phyloP scores from a whole-genome alignment of 64 coral and sea anemone species.

The Acropora tenuis region DNA sequence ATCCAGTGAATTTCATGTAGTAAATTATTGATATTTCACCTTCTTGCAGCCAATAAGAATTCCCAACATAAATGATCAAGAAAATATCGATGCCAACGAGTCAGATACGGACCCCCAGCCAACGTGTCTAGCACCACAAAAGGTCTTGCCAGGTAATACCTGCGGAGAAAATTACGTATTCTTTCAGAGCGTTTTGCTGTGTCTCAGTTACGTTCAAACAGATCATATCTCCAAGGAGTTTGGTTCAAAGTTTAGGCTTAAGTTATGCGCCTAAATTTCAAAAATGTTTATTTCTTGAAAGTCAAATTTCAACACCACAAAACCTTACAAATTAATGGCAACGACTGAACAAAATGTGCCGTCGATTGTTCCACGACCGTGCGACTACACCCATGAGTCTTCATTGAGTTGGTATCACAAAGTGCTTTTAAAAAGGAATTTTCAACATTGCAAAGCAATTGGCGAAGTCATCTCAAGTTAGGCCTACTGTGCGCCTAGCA shows the following conservation, averaged over 20 bases:
- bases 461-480: too few species aligned
- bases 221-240: neutral
- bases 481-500: too few species aligned
- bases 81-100: conserved; percentile 48
- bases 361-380: too few species aligned
- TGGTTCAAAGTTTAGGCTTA: too few species aligned
- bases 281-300: too few species aligned
- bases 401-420: too few species aligned
- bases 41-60: conserved; percentile 63
- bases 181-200: neutral
- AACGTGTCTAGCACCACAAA: conserved; percentile 64
- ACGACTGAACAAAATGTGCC: too few species aligned
- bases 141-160: conserved; percentile 67
- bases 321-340: neutral
- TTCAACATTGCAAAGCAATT: too few species aligned
- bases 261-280: too few species aligned
- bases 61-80: conserved; percentile 37
- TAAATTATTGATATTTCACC: neutral
- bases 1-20: too few species aligned
- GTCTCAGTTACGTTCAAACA: neutral
- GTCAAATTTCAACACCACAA: neutral
- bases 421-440: too few species aligned
- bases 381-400: too few species aligned
- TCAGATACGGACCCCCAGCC: conserved; percentile 71
- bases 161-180: neutral